Base-by-base conservation (phyloP, 2,797 vertebrate genomes). In the Sebastolobus alascanus region DNA sequence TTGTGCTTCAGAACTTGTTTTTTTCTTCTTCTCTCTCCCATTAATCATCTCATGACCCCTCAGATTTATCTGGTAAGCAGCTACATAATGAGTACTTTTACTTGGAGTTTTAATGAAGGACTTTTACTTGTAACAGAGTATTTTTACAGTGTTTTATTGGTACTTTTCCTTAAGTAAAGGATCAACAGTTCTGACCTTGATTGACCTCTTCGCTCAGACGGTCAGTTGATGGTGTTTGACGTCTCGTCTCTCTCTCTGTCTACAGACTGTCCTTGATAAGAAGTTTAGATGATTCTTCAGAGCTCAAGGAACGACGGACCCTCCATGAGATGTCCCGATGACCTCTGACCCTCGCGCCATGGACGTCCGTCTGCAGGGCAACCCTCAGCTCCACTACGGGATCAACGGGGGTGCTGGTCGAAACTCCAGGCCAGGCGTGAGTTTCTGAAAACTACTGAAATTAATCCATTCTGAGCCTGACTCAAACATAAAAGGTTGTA, bases 321-420 rank as follows among this genome's bases (percentile, higher is more conserved):
- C 16, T 50, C 46, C 0, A 27, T 80, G 80, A 87, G 59, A 90
- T 87, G 83, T 70, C 83, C 73, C 64, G 46, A 71, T 79, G 89
- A 89, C 90, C 80, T 90, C 74, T 90, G 86, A 93, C 73, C 84
- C 61, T 20, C 4, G 9, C 74, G 78, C 20, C 80, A 95, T 95
- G 95, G 92, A 95, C 70, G 59, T 85, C 74, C 90, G 3, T 59
- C 70, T 87, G 61, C 84, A 89, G 33, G 83, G 82, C 64, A 90
- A 88, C 73, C 82, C 86, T 76, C 82, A 82, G 33, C 85, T 78
- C 63, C 89, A 83, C 43, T 84, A 91, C 73, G 33, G 85, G 4
- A n/a, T 93, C 81, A 94, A 95, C 33, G 91, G 93, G 16, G 87
- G 73, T 2, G 60, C 69, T 0, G 54, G 31, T 0, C 85, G 20